Evolutionary conservation across 2,888 invertebrate species (phyloP), one percentile per base, ranked within the genome.

Genomic region (Steromphala cineraria): DNA sequence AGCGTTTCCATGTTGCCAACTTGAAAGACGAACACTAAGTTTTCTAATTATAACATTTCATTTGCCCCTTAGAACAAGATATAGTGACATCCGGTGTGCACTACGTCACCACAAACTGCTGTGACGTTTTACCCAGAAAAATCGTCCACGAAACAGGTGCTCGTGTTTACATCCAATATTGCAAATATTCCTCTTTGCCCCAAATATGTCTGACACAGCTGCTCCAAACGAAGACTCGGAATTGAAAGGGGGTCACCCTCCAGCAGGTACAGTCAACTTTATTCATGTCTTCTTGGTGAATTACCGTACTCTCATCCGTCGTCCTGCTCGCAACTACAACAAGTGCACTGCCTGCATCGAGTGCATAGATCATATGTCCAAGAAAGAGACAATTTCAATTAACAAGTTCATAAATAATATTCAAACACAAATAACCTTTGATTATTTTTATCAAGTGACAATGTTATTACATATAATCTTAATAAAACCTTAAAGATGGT

Each of bases 191-290:
- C 19, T 75, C 52, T 46, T 21, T 1, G n/a, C 52, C 75, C 17
- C 19, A 31, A 74, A 36, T n/a, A 81, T 82, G 78, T 78, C 80
- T 71, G 81, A 53, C 28, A 89, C 24, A 40, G 92, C 92, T 88
- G 95, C 95, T 88, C 95, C 96, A 90, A 95, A 95, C 89, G 96
- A 96, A 86, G 87, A 86, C 56, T 93, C 95, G 80, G 96, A 96
- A 93, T 94, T 97, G 55, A 96, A 97, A 92, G 97, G 96, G 85
- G 97, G 97, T 81, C 98, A 98, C 94, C 97, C 97, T 87, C 97
- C 97, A 90, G 98, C 98, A 95, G 96, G 98, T 98, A 95, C 95
- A 93, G 88, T 84, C 83, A 36, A 17, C 13, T 40, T 13, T 19
- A 74, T 56, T 24, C 55, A 75, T 53, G 55, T 31, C 74, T 75